Percentiles rank a stretch among this genome's conserved stretches.
These are phyloP conservation scores for Xestia ashworthii DNA, from an alignment of 2,888 invertebrate species.

Conservation along the genomic window DNA sequence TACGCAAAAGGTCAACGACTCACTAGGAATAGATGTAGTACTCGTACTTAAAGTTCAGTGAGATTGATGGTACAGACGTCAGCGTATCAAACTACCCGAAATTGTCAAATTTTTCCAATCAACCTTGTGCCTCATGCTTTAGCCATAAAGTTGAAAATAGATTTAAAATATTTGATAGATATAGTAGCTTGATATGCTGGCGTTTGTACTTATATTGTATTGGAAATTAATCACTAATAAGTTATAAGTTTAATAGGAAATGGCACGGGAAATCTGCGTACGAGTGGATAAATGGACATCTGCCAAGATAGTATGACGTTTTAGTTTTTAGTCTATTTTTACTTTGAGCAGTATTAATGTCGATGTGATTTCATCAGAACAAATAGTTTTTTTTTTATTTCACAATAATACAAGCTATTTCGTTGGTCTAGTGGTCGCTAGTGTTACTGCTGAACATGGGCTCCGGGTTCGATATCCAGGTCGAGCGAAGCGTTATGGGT, in stretches of 20 bases:
- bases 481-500: not conserved
- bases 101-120: too few species aligned
- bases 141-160: too few species aligned
- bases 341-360: not conserved
- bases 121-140: too few species aligned
- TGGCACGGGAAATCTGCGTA: conserved; percentile 22
- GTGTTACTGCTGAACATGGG: not conserved
- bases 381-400: not conserved
- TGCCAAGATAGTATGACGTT: conserved; percentile 40
- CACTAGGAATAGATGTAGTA: not conserved
- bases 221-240: conserved; percentile 25
- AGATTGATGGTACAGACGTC: not conserved
- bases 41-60: too few species aligned
- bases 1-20: not conserved
- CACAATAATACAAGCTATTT: not conserved
- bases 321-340: conserved; percentile 53
- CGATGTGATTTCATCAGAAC: not conserved
- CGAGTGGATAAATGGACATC: conserved; percentile 20
- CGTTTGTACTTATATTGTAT: not conserved
- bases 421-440: not conserved
- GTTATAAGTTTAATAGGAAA: conserved; percentile 17
- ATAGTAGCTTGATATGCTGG: too few species aligned
- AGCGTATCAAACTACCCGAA: too few species aligned
- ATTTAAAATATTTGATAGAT: too few species aligned
- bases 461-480: not conserved